Percentiles rank a stretch among this genome's conserved stretches.
phyloP scores from a whole-genome alignment of 2,113 vertebrate species.

The Mellivora capensis region DNA sequence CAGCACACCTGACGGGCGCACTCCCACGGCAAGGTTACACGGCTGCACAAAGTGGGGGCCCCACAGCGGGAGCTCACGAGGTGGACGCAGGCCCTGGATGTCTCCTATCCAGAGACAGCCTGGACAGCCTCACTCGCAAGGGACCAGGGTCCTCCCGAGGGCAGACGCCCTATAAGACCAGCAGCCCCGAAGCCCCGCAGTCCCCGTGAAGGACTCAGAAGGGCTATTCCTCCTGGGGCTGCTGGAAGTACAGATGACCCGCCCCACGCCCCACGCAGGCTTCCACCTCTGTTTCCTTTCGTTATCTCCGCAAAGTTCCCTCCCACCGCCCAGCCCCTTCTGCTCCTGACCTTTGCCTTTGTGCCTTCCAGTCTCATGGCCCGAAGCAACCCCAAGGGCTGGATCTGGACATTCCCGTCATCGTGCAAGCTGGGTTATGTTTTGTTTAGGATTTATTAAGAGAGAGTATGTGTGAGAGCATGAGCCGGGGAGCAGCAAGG shows the following conservation, averaged over 20 bases:
- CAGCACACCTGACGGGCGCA: fast-evolving
- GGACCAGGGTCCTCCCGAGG: neutral
- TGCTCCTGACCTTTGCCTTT: neutral
- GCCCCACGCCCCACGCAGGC: fast-evolving
- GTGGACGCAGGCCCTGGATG: neutral
- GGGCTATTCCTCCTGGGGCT: no score
- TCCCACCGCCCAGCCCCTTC: fast-evolving
- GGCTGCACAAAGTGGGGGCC: fast-evolving
- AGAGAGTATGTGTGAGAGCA: neutral
- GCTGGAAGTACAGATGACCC: neutral
- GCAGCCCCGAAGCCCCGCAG: fast-evolving
- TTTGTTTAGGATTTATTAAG: neutral
- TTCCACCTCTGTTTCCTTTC: no score
- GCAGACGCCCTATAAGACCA: fast-evolving
- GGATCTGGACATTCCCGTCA: neutral
- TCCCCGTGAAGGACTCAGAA: neutral
- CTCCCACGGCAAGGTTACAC: fast-evolving
- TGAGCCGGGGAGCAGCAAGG: neutral
- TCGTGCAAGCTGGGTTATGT: neutral
- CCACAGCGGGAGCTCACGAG: fast-evolving
- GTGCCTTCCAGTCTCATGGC: neutral
- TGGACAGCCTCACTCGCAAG: fast-evolving
- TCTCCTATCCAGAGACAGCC: fast-evolving
- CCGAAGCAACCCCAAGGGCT: no score
- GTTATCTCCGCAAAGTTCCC: fast-evolving